phyloP scores from a whole-genome alignment of 2,797 vertebrate species.

The Chloroceryle inda region DNA sequence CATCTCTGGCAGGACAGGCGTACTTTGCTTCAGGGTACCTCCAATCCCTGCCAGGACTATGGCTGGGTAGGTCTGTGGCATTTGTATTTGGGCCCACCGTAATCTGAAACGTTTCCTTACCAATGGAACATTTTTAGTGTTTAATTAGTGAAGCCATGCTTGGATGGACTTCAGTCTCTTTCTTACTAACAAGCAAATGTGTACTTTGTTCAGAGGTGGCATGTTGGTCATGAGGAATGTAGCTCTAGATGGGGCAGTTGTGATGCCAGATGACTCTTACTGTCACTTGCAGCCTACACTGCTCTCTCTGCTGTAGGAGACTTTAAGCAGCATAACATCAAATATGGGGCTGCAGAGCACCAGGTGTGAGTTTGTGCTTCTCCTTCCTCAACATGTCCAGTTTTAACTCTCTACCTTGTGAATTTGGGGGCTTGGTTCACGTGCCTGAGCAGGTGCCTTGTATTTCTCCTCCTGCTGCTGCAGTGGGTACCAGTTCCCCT shows the following conservation, averaged over 20 bases:
- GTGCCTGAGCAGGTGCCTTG: background rate
- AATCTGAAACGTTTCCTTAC: conserved; percentile 53
- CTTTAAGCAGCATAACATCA: background rate
- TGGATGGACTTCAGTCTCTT: conserved; percentile 35
- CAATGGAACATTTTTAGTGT: conserved; percentile 39
- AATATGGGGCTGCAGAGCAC: background rate
- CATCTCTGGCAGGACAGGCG: background rate
- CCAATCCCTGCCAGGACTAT: conserved; percentile 46
- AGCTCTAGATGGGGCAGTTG: background rate
- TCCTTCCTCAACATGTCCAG: background rate
- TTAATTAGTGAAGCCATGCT: conserved; percentile 65
- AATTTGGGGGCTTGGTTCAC: background rate
- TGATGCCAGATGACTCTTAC: background rate
- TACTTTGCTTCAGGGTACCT: conserved; percentile 30
- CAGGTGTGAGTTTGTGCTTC: background rate
- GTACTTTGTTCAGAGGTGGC: conserved; percentile 12
- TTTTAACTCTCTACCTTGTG: background rate
- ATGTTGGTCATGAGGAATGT: conserved; percentile 33
- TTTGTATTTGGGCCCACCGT: conserved; percentile 26
- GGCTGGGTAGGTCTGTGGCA: conserved; percentile 42
- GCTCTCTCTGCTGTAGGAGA: background rate
- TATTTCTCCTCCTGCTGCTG: background rate
- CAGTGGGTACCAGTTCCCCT: background rate
- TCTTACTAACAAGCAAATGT: background rate
- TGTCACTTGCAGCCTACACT: background rate